A percentile compares a stretch with the other conserved stretches of the same genome.
These are phyloP conservation scores for Acridotheres tristis DNA, from an alignment of 2,797 vertebrate species.

Conservation along the genomic window DNA sequence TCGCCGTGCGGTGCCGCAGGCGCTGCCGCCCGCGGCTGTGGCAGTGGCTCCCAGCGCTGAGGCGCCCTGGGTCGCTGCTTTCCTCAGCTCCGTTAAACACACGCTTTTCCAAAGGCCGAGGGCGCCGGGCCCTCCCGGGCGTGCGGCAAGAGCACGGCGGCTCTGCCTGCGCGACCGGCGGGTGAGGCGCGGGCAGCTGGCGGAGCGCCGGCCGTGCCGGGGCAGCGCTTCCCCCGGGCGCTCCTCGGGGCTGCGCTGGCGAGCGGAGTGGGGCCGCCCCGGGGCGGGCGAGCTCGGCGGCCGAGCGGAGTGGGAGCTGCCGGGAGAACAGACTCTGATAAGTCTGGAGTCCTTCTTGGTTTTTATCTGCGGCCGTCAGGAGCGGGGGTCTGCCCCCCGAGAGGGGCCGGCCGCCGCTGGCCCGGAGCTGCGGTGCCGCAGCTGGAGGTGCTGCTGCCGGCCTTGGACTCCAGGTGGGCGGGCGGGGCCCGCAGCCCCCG, in stretches of 20 bases:
- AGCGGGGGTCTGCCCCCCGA: neutral
- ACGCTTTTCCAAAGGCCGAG: neutral
- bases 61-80: neutral
- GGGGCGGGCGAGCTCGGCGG: neutral
- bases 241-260: neutral
- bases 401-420: neutral
- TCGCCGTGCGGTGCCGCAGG: neutral
- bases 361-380: neutral
- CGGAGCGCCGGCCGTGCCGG: neutral
- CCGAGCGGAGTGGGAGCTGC: neutral
- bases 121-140: neutral
- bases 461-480: neutral
- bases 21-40: neutral
- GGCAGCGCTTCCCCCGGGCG: neutral
- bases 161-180: neutral
- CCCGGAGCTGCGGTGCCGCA: neutral
- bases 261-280: neutral
- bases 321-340: neutral
- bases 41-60: neutral
- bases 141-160: neutral
- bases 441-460: neutral
- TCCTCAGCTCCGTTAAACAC: neutral
- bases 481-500: neutral
- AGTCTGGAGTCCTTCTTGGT: neutral
- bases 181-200: neutral